Percentiles rank a stretch among this genome's conserved stretches.
Evolutionary conservation across 1,140 invertebrate genomes (phyloP).

Genomic region (Luehdorfia chinensis): DNA sequence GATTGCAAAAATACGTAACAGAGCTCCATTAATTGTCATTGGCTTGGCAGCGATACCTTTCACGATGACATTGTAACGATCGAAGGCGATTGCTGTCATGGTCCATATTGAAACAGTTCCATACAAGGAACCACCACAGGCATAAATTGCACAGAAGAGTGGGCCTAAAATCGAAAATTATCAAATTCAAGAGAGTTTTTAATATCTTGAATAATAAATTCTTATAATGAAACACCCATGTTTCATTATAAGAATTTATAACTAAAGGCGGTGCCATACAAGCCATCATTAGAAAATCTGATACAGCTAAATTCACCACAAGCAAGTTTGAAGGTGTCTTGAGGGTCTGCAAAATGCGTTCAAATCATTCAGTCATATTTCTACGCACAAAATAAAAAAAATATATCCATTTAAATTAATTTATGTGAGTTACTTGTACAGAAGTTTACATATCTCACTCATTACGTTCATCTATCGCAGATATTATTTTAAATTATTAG

Average conservation of each 20-base stretch:
- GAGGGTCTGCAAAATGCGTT: conserved; percentile 77
- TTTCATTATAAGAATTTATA: conserved; percentile 91
- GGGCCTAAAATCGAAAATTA: conserved; percentile 79
- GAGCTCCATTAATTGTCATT: conserved; percentile 82
- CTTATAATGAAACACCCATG: conserved; percentile 90
- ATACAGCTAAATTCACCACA: conserved; percentile 91
- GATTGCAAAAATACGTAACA: conserved; percentile 82
- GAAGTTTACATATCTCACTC: too few species aligned
- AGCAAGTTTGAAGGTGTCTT: conserved; percentile 91
- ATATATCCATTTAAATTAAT: too few species aligned
- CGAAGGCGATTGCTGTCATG: conserved; percentile 90
- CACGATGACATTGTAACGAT: conserved; percentile 93
- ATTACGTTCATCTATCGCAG: too few species aligned
- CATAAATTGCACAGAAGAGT: conserved; percentile 90
- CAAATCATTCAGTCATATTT: too few species aligned
- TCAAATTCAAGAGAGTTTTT: too few species aligned
- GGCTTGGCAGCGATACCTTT: conserved; percentile 84
- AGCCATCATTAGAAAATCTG: conserved; percentile 93
- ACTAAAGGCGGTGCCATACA: conserved; percentile 90
- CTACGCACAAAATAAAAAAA: too few species aligned
- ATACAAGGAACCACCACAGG: conserved; percentile 87
- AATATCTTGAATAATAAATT: too few species aligned
- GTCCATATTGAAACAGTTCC: conserved; percentile 91
- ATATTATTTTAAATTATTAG: too few species aligned
- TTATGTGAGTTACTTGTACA: too few species aligned